Conservation (phyloP, 2,113 vertebrate genomes). For the Odobenus rosmarus region DNA sequence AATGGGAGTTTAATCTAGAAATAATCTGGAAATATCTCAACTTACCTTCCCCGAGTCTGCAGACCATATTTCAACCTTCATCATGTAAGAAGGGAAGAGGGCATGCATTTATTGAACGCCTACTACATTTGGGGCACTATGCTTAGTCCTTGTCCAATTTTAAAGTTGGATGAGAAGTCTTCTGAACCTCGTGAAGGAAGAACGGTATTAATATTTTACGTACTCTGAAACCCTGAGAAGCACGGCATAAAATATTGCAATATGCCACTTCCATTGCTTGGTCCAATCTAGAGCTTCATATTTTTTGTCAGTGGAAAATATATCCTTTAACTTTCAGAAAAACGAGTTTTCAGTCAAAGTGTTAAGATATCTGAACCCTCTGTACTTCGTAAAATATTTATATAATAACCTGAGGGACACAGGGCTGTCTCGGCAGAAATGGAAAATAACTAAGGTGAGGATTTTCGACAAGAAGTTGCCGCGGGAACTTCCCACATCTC, state of each 20-base stretch:
- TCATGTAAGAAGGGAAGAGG: not conserved
- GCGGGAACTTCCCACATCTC: conserved; percentile 19
- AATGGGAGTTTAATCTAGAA: not conserved
- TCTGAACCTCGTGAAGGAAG: not conserved
- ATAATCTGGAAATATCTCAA: not conserved
- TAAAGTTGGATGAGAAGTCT: not conserved
- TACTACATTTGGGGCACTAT: not conserved
- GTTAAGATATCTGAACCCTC: conserved; percentile 60
- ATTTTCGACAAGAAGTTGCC: conserved; percentile 38
- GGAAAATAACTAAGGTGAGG: conserved; percentile 64
- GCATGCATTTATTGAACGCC: not conserved
- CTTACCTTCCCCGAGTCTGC: not conserved
- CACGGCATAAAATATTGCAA: not conserved
- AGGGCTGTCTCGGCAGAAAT: conserved; percentile 56
- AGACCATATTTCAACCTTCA: not conserved
- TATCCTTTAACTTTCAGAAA: conserved; percentile 60
- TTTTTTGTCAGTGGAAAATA: conserved; percentile 63
- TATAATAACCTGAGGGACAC: conserved; percentile 69
- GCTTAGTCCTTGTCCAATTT: not conserved
- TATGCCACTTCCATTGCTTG: conserved; percentile 48
- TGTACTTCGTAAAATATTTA: conserved; percentile 70
- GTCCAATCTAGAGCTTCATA: conserved; percentile 21
- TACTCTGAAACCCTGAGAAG: conserved; percentile 1
- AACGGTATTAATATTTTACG: conserved; percentile 37
- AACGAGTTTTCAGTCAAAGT: conserved; percentile 65